Percentiles rank a stretch among this genome's conserved stretches.
phyloP scores from a whole-genome alignment of 37 sponge, comb jelly and placozoan genomes.

The Spongia lamella region DNA sequence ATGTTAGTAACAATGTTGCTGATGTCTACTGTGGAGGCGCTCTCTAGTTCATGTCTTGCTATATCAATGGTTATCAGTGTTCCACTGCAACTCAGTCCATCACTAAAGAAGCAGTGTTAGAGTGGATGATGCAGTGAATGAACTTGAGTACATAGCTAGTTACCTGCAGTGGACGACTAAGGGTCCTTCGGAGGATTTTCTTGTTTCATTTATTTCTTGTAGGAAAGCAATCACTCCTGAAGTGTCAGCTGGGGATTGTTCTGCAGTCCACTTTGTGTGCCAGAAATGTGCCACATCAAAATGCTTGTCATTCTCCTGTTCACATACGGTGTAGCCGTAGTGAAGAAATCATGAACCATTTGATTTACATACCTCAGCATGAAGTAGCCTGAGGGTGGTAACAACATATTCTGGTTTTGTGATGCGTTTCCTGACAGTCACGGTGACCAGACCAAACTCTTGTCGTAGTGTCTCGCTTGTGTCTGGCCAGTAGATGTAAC shows the following conservation, averaged over 20 bases:
- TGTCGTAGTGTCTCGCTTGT: conserved; percentile 10
- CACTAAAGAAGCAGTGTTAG: conserved; percentile 29
- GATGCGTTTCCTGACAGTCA: conserved; percentile 4
- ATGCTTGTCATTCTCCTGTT: too few species aligned
- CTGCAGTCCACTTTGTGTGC: too few species aligned
- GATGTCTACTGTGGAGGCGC: conserved; percentile 60
- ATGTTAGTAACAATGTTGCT: conserved; percentile 66
- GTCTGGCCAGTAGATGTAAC: conserved; percentile 79
- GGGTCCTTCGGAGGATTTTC: too few species aligned
- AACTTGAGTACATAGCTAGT: too few species aligned
- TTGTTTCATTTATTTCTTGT: too few species aligned
- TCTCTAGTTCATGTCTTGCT: conserved; percentile 77
- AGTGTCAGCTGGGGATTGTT: too few species aligned
- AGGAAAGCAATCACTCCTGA: too few species aligned
- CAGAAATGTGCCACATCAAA: too few species aligned
- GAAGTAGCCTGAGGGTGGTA: conserved; percentile 48
- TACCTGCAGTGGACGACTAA: too few species aligned
- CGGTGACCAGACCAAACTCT: conserved; percentile 17
- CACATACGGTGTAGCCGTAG: too few species aligned
- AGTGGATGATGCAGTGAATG: too few species aligned
- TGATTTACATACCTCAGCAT: conserved; percentile 42
- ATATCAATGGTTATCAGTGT: conserved; percentile 77
- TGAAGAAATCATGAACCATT: too few species aligned
- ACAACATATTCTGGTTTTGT: conserved; percentile 20
- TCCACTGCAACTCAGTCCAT: conserved; percentile 87